Evolutionary conservation across 1,140 invertebrate species (phyloP).

Genomic region (Zaprionus tsacasi): DNA sequence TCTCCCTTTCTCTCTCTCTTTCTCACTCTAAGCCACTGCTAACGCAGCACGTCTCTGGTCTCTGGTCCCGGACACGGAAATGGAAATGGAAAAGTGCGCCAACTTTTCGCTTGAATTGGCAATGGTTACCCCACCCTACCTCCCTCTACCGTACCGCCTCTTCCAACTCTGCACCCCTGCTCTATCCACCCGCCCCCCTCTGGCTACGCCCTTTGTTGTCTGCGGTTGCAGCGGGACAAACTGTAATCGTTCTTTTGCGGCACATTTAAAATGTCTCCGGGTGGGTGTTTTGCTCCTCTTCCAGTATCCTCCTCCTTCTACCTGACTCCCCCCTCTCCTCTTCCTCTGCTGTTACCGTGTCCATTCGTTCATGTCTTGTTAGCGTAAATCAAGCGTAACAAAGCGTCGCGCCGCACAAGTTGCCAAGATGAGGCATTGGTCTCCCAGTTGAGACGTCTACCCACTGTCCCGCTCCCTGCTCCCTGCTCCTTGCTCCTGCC

Average conservation of each 20-base stretch:
- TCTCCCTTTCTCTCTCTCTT: too few species aligned
- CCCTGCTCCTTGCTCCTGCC: not conserved
- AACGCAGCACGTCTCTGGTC: conserved; percentile 54
- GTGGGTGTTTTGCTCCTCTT: conserved; percentile 60
- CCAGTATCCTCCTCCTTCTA: not conserved
- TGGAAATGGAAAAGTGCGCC: conserved; percentile 81
- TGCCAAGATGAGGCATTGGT: conserved; percentile 52
- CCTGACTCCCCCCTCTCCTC: not conserved
- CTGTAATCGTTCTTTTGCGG: conserved; percentile 81
- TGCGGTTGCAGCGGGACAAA: conserved; percentile 72
- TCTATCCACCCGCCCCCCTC: not conserved
- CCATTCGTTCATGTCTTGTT: conserved; percentile 82
- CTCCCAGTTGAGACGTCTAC: conserved; percentile 24
- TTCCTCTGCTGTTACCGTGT: conserved; percentile 48
- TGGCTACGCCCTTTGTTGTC: conserved; percentile 16
- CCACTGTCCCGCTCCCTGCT: not conserved
- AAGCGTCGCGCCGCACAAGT: conserved; percentile 56
- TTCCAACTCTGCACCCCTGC: not conserved
- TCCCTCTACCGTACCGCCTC: not conserved
- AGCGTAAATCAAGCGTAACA: conserved; percentile 82
- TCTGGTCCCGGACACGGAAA: conserved; percentile 60
- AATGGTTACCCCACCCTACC: conserved; percentile 70
- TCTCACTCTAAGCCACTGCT: not conserved
- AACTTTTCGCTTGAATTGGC: conserved; percentile 81
- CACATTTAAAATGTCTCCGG: conserved; percentile 82